Conservation (phyloP, 2,888 invertebrate species). For the Drosophila picticornis region DNA sequence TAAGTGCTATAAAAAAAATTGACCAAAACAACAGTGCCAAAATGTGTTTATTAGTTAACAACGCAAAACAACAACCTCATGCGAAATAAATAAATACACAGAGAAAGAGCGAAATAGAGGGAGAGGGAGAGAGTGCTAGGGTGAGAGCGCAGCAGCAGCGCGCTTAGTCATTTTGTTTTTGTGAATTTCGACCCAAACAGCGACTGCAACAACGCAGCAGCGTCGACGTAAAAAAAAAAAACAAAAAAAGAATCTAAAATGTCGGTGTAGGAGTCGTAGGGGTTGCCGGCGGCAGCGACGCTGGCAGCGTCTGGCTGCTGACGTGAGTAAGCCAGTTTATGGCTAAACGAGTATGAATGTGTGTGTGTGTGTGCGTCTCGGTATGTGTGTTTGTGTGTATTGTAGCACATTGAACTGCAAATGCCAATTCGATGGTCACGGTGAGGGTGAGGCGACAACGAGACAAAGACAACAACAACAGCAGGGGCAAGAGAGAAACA, state of each 20-base stretch:
- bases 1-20: constrained; percentile 49
- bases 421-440: constrained; percentile 77
- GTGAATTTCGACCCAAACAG: constrained; percentile 67
- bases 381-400: constrained; percentile 36
- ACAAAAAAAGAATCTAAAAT: neutral
- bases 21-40: constrained; percentile 25
- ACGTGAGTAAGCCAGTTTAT: constrained; percentile 67
- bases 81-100: constrained; percentile 22
- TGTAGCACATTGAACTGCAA: constrained; percentile 78
- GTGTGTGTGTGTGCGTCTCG: constrained; percentile 16
- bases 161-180: constrained; percentile 77
- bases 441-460: constrained; percentile 65
- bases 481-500: neutral
- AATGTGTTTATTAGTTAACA: constrained; percentile 58
- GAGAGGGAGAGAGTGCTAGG: constrained; percentile 18
- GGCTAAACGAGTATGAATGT: constrained; percentile 40
- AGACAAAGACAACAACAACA: constrained; percentile 23
- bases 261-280: constrained; percentile 64
- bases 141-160: constrained; percentile 44
- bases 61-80: constrained; percentile 58
- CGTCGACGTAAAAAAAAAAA: constrained; percentile 10
- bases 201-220: constrained; percentile 25
- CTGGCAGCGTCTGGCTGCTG: constrained; percentile 65
- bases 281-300: constrained; percentile 71
- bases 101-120: neutral